A percentile compares a stretch with the other conserved stretches of the same genome.
Conservation (phyloP, 2,888 invertebrate species). For the Agonopterix arenella region DNA sequence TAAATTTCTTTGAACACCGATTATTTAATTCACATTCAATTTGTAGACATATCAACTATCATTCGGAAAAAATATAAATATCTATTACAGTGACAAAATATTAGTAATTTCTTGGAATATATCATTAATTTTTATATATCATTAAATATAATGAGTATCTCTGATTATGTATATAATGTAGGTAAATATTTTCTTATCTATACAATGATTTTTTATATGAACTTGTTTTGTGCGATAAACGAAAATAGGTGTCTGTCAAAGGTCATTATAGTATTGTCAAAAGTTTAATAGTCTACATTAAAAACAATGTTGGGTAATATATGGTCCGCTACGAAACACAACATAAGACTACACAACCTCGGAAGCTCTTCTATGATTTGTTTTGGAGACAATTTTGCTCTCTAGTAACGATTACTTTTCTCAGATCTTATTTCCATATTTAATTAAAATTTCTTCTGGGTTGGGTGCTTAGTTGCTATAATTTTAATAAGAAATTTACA, state of each 20-base stretch:
- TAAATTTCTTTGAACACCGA: conserved; percentile 57
- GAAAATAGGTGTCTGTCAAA: conserved; percentile 51
- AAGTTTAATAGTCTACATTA: conserved; percentile 37
- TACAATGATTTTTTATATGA: conserved; percentile 18
- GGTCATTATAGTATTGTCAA: conserved; percentile 66
- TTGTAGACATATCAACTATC: conserved; percentile 59
- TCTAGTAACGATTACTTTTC: not conserved
- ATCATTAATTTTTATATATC: conserved; percentile 43
- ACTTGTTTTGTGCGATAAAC: conserved; percentile 59
- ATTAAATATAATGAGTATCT: conserved; percentile 37
- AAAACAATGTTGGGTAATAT: conserved; percentile 20
- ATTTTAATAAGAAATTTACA: no score
- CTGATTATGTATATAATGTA: conserved; percentile 27
- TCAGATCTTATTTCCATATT: conserved; percentile 6
- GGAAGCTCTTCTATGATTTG: conserved; percentile 43
- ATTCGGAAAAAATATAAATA: conserved; percentile 60
- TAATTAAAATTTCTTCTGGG: not conserved
- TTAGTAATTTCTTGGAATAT: conserved; percentile 52
- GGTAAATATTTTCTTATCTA: conserved; percentile 29
- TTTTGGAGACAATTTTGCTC: not conserved
- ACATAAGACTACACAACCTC: conserved; percentile 62
- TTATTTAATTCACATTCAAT: conserved; percentile 51
- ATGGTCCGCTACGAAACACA: conserved; percentile 28
- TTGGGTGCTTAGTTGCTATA: not conserved
- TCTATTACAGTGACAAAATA: conserved; percentile 41